Conservation (phyloP, 2,797 vertebrate genomes). For the Kryptolebias ocellatus region DNA sequence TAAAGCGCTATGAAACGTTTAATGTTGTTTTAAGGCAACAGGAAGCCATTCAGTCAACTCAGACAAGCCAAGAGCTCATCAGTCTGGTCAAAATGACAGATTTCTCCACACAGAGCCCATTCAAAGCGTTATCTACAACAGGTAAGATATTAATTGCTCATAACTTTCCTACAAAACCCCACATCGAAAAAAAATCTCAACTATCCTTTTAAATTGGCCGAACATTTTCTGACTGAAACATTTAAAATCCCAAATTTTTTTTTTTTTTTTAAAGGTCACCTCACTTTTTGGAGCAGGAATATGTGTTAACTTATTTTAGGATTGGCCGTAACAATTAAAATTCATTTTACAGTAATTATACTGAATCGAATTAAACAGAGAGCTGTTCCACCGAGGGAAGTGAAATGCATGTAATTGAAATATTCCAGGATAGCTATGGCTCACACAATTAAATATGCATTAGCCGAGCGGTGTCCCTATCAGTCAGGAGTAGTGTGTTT, state of each 20-base stretch:
- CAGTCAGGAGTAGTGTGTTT: conserved; percentile 59
- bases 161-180: too few species aligned
- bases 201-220: conserved; percentile 53
- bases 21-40: too few species aligned
- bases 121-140: too few species aligned
- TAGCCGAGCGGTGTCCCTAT: conserved; percentile 65
- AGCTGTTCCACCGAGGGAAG: conserved; percentile 69
- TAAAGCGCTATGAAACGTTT: too few species aligned
- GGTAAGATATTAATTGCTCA: too few species aligned
- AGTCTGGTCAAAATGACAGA: too few species aligned
- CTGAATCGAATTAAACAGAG: conserved; percentile 72
- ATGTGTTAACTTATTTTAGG: conserved; percentile 64
- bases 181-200: too few species aligned
- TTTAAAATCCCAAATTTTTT: conserved; percentile 32
- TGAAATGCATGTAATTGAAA: conserved; percentile 79
- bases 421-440: conserved; percentile 75
- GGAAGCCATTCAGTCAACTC: too few species aligned
- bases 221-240: conserved; percentile 34
- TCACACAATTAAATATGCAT: conserved; percentile 79
- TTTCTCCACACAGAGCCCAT: too few species aligned
- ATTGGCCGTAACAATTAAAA: conserved; percentile 72
- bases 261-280: conserved; percentile 37
- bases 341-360: conserved; percentile 78
- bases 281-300: conserved; percentile 42
- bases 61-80: too few species aligned